Evolutionary conservation across 2,888 invertebrate species (phyloP).

Genomic region (Apamea anceps): DNA sequence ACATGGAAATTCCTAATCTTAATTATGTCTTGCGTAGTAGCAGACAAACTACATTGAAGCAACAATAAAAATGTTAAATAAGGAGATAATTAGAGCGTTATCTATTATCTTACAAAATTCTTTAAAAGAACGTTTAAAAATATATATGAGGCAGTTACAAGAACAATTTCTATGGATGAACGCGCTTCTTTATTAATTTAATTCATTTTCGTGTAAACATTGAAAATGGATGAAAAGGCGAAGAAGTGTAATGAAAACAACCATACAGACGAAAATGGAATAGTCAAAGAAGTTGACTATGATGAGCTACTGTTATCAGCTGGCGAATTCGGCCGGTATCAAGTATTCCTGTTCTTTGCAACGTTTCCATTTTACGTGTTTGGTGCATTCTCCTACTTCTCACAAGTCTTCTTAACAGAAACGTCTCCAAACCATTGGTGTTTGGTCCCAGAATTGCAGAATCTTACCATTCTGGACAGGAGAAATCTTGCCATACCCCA

Average conservation of each 20-base stretch:
- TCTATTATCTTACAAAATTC: slow-evolving; percentile 36
- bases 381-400: slow-evolving; percentile 77
- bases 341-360: slow-evolving; percentile 74
- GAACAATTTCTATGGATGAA: slow-evolving; percentile 7
- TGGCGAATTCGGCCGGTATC: slow-evolving; percentile 81
- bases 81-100: slow-evolving; percentile 29
- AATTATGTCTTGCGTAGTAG: slow-evolving; percentile 11
- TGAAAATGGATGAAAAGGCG: slow-evolving; percentile 32
- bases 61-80: slow-evolving; percentile 33
- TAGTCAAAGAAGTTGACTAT: slow-evolving; percentile 69
- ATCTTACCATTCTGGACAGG: slow-evolving; percentile 75
- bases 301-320: slow-evolving; percentile 78
- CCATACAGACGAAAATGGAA: background rate
- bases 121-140: slow-evolving; percentile 30
- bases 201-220: background rate
- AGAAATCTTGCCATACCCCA: slow-evolving; percentile 76
- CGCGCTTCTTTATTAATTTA: background rate
- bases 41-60: slow-evolving; percentile 8
- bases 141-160: slow-evolving; percentile 29
- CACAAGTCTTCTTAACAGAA: slow-evolving; percentile 81
- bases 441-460: slow-evolving; percentile 79
- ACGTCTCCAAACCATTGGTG: slow-evolving; percentile 82
- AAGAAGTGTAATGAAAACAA: slow-evolving; percentile 5
- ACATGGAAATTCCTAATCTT: slow-evolving; percentile 7
- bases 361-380: slow-evolving; percentile 80